Evolutionary conservation across 2,888 invertebrate species (phyloP).

Genomic region (Drosophila eohydei): DNA sequence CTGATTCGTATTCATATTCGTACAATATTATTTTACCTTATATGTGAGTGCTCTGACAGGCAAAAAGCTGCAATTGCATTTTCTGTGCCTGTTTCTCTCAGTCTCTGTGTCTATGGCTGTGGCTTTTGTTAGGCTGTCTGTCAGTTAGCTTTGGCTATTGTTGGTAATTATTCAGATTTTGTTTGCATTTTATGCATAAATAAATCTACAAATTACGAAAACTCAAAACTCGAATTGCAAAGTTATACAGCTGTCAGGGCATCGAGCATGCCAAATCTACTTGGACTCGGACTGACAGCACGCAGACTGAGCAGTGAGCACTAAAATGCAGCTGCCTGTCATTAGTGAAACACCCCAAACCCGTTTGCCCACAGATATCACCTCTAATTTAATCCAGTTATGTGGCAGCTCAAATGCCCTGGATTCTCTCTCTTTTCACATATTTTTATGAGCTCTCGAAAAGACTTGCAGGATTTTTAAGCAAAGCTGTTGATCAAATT

Average conservation of each 20-base stretch:
- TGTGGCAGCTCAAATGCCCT: conserved; percentile 23
- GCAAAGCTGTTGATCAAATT: not conserved
- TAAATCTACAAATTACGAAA: conserved; percentile 63
- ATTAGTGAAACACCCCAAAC: conserved; percentile 41
- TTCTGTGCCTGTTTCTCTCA: not conserved
- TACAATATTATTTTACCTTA: conserved; percentile 19
- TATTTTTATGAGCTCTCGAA: not conserved
- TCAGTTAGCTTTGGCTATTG: conserved; percentile 51
- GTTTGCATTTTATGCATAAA: conserved; percentile 74
- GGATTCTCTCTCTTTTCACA: not conserved
- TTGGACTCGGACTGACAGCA: conserved; percentile 32
- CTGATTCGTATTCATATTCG: conserved; percentile 25
- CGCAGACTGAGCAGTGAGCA: conserved; percentile 41
- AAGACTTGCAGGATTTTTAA: not conserved
- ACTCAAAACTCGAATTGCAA: conserved; percentile 62
- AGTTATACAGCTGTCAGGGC: conserved; percentile 62
- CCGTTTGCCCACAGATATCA: conserved; percentile 3
- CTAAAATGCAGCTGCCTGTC: conserved; percentile 73
- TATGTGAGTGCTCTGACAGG: conserved; percentile 34
- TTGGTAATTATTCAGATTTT: conserved; percentile 76
- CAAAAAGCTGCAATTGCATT: conserved; percentile 17
- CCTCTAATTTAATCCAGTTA: conserved; percentile 69
- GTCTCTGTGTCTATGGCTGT: conserved; percentile 4
- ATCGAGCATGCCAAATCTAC: conserved; percentile 30
- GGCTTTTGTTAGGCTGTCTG: conserved; percentile 52